Conservation (phyloP, 2,797 vertebrate genomes). For the Brachyrhaphis roseni region DNA sequence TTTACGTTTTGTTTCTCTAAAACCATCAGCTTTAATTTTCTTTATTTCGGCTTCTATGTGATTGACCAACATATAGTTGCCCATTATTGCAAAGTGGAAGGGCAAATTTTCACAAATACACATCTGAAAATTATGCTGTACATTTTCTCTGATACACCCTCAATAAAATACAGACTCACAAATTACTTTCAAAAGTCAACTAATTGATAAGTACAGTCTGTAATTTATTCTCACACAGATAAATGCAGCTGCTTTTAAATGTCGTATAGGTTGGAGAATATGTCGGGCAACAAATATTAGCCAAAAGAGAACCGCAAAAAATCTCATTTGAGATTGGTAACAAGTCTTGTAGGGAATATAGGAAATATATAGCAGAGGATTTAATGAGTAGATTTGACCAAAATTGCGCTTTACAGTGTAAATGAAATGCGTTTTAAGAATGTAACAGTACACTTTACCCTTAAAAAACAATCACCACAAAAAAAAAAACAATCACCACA, state of each 20-base stretch:
- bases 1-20: not conserved
- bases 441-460: not conserved
- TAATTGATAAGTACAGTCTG: not conserved
- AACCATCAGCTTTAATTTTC: not conserved
- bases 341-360: not conserved
- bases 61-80: not conserved
- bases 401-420: not conserved
- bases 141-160: not conserved
- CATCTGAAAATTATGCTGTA: not conserved
- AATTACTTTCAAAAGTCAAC: not conserved
- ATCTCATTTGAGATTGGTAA: not conserved
- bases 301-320: not conserved
- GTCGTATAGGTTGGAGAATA: not conserved
- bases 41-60: not conserved
- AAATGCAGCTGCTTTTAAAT: not conserved
- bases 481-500: not conserved
- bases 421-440: not conserved
- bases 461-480: not conserved
- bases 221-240: not conserved
- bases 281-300: not conserved
- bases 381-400: not conserved
- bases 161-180: not conserved
- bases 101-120: not conserved
- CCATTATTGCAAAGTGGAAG: not conserved
- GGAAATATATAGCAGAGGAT: not conserved